Conservation (phyloP, 2,113 vertebrate species). For the Chionis minor region DNA sequence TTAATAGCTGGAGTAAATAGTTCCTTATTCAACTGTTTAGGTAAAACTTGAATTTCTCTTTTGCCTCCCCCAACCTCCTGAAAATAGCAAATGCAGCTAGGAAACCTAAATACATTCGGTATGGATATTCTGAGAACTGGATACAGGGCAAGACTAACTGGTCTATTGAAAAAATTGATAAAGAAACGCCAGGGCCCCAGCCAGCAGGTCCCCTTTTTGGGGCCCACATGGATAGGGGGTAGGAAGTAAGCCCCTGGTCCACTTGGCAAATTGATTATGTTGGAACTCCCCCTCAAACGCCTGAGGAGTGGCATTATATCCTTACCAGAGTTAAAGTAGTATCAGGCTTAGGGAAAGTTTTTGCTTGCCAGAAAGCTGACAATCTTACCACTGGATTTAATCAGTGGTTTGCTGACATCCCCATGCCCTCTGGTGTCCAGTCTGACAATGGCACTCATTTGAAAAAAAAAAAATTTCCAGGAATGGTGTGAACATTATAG, state of each 20-base stretch:
- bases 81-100: neutral
- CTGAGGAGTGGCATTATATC: rapidly evolving
- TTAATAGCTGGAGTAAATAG: neutral
- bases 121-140: neutral
- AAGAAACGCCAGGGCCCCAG: neutral
- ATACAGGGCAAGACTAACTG: neutral
- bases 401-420: neutral
- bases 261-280: neutral
- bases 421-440: neutral
- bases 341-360: neutral
- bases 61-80: rapidly evolving
- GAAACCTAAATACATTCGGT: neutral
- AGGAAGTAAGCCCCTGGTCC: neutral
- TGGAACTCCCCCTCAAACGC: neutral
- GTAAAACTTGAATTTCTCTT: neutral
- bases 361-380: neutral
- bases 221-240: neutral
- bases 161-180: neutral
- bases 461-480: neutral
- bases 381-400: neutral
- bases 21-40: neutral
- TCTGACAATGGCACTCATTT: neutral
- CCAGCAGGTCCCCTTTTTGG: neutral
- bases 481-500: neutral
- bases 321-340: neutral